phyloP scores from a whole-genome alignment of 37 sponge, comb jelly and placozoan genomes.

The Eunapius fragilis region DNA sequence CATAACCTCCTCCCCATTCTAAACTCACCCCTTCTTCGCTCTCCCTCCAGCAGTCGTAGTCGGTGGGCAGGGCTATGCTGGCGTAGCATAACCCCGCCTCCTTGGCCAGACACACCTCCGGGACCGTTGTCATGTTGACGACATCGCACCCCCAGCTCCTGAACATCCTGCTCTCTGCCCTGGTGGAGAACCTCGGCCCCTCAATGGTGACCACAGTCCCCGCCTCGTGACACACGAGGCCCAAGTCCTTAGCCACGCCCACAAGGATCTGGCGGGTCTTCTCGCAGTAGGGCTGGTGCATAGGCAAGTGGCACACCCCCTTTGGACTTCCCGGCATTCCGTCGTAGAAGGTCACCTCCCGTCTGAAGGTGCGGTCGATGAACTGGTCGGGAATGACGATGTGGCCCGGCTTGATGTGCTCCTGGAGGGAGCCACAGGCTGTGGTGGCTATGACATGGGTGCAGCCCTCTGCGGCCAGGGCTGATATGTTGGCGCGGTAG shows the following conservation, averaged over 20 bases:
- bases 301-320: conserved; percentile 92
- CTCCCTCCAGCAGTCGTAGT: conserved; percentile 94
- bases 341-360: conserved; percentile 78
- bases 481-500: conserved; percentile 92
- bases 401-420: conserved; percentile 89
- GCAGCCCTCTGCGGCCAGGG: conserved; percentile 83
- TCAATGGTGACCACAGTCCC: conserved; percentile 92
- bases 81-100: conserved; percentile 91
- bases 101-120: conserved; percentile 92
- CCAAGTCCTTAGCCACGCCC: conserved; percentile 52
- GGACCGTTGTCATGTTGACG: conserved; percentile 96
- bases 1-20: background rate
- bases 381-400: conserved; percentile 91
- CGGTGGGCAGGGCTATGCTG: conserved; percentile 92
- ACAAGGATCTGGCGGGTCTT: conserved; percentile 49
- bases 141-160: conserved; percentile 84
- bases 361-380: conserved; percentile 83
- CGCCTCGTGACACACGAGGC: conserved; percentile 36
- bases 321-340: conserved; percentile 32
- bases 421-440: conserved; percentile 89
- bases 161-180: conserved; percentile 90
- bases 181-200: conserved; percentile 94
- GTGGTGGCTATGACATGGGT: conserved; percentile 82
- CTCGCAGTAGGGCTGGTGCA: conserved; percentile 92
- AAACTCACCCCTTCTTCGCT: conserved; percentile 27